Conservation (phyloP, 2,113 vertebrate genomes). For the Poeciliopsis occidentalis region DNA sequence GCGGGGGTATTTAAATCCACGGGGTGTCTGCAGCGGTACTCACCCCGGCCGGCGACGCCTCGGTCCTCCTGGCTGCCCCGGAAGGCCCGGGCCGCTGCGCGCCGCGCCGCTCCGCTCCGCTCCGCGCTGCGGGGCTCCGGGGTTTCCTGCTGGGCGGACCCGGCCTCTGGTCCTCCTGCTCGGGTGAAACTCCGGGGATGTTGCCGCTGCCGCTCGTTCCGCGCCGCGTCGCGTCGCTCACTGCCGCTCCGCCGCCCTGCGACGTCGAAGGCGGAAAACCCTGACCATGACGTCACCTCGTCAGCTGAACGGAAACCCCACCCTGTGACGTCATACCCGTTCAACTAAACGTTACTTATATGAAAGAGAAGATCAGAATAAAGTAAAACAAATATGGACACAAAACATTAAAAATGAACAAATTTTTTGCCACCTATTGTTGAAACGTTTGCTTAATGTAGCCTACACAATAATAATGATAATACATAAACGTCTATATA, state of each 20-base stretch:
- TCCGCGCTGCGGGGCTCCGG: neutral
- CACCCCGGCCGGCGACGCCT: constrained; percentile 20
- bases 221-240: neutral
- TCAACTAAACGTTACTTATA: neutral
- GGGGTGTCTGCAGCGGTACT: constrained; percentile 29
- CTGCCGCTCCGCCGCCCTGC: constrained; percentile 31
- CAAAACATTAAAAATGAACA: neutral
- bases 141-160: constrained; percentile 2
- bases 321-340: constrained; percentile 54
- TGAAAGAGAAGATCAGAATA: too few species aligned
- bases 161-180: constrained; percentile 17
- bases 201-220: constrained; percentile 44
- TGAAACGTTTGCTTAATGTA: too few species aligned
- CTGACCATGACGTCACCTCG: constrained; percentile 59
- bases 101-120: neutral
- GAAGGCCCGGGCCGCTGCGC: neutral
- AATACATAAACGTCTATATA: too few species aligned
- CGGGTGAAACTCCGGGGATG: constrained; percentile 4
- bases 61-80: neutral
- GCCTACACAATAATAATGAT: too few species aligned
- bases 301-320: constrained; percentile 55
- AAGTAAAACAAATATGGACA: neutral
- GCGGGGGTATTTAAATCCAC: neutral
- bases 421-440: too few species aligned
- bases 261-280: constrained; percentile 81